Conservation (phyloP, 2,797 vertebrate genomes). For the Garrulus glandarius region DNA sequence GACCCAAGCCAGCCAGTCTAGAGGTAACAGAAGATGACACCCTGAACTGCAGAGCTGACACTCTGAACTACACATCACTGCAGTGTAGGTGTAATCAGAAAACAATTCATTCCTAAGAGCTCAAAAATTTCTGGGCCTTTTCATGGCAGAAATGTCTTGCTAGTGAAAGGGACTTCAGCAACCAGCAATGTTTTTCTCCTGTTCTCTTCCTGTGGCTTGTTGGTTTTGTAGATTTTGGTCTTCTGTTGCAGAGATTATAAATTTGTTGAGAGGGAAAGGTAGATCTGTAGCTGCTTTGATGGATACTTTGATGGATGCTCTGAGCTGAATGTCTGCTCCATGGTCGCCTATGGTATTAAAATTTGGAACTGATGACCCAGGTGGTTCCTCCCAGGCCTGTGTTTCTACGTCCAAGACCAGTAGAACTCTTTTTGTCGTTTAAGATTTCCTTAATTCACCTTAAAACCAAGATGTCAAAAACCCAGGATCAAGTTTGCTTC, state of each 20-base stretch:
- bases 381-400: not conserved
- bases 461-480: not conserved
- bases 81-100: not conserved
- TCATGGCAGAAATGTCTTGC: not conserved
- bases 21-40: not conserved
- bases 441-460: not conserved
- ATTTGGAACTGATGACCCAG: not conserved
- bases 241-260: not conserved
- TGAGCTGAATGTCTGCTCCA: not conserved
- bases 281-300: not conserved
- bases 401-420: not conserved
- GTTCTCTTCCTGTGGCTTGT: not conserved
- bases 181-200: not conserved
- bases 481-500: not conserved
- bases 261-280: not conserved
- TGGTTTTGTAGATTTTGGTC: not conserved
- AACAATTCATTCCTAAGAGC: not conserved
- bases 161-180: not conserved
- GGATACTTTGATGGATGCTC: not conserved
- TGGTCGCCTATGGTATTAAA: not conserved
- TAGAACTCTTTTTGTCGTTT: not conserved
- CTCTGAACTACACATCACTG: not conserved
- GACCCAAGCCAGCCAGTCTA: accelerated
- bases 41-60: not conserved
- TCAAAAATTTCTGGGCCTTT: not conserved